phyloP scores from a whole-genome alignment of 1,140 invertebrate genomes.

The Drosophila sucinea region DNA sequence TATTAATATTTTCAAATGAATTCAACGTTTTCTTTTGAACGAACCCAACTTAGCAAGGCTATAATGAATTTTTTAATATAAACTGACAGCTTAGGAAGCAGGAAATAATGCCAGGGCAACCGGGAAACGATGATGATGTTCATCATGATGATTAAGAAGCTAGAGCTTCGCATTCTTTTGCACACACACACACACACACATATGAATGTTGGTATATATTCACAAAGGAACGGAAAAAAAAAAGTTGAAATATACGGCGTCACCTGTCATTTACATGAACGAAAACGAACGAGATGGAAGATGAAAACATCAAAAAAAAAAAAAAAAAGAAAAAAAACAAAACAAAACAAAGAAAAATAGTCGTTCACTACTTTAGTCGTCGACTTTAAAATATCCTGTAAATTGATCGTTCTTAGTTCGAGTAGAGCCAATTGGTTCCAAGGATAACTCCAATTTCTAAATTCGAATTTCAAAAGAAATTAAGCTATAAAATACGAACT shows the following conservation, averaged over 20 bases:
- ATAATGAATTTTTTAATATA: slow-evolving; percentile 15
- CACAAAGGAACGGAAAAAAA: not conserved
- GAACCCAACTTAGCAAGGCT: slow-evolving; percentile 3
- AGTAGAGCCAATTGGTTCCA: too few relatives aligned
- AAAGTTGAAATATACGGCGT: slow-evolving; percentile 2
- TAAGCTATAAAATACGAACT: too few relatives aligned
- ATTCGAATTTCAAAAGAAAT: too few relatives aligned
- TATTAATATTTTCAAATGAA: slow-evolving; percentile 11
- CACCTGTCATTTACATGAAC: slow-evolving; percentile 9
- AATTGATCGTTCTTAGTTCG: too few relatives aligned
- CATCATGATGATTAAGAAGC: not conserved
- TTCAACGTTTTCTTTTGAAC: slow-evolving; percentile 8
- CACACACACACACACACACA: not conserved
- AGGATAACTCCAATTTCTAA: too few relatives aligned
- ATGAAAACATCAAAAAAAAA: not conserved
- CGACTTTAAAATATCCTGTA: not conserved
- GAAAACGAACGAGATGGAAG: not conserved
- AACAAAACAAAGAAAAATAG: not conserved
- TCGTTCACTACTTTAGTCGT: not conserved
- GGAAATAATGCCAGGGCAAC: slow-evolving; percentile 13
- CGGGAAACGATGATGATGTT: not conserved
- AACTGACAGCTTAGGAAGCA: slow-evolving; percentile 12
- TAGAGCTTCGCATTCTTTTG: slow-evolving; percentile 6
- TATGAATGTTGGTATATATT: not conserved
- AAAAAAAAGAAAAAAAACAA: not conserved